Conservation (phyloP, 2,113 vertebrate species). For the Leptobrachium leishanense region DNA sequence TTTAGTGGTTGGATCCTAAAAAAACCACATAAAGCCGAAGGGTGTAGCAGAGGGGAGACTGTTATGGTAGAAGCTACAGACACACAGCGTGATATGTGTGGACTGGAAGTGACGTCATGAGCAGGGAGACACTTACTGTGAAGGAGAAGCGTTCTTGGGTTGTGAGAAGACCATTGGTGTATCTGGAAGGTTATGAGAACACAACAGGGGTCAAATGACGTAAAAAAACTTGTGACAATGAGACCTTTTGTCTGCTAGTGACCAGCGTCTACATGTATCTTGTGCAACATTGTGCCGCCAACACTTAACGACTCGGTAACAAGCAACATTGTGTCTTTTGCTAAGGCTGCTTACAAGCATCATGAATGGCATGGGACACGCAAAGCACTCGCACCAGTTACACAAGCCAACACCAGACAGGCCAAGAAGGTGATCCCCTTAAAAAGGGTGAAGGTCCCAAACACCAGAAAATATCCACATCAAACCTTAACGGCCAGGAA, state of each 20-base stretch:
- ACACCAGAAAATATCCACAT: no score
- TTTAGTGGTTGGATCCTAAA: neutral
- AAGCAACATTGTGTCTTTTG: neutral
- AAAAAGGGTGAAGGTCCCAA: no score
- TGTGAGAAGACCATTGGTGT: conserved; percentile 72
- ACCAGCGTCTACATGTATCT: conserved; percentile 5
- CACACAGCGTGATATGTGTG: conserved; percentile 1
- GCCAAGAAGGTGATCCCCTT: no score
- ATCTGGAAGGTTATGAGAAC: conserved; percentile 68
- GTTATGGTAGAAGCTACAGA: conserved; percentile 30
- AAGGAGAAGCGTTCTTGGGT: conserved; percentile 61
- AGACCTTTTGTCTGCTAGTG: conserved; percentile 24
- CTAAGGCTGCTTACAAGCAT: neutral
- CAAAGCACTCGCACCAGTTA: neutral
- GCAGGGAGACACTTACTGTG: conserved; percentile 66
- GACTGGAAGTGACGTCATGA: conserved; percentile 17
- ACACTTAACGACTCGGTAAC: neutral
- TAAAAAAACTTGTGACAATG: conserved; percentile 34
- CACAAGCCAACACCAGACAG: no score
- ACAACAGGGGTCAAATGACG: conserved; percentile 53
- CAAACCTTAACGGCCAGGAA: no score
- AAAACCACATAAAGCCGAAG: neutral
- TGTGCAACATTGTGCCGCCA: neutral
- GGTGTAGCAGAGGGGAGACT: neutral
- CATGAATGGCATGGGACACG: neutral